Evolutionary conservation across 2,888 invertebrate species (phyloP).

Genomic region (Poecilus cupreus): DNA sequence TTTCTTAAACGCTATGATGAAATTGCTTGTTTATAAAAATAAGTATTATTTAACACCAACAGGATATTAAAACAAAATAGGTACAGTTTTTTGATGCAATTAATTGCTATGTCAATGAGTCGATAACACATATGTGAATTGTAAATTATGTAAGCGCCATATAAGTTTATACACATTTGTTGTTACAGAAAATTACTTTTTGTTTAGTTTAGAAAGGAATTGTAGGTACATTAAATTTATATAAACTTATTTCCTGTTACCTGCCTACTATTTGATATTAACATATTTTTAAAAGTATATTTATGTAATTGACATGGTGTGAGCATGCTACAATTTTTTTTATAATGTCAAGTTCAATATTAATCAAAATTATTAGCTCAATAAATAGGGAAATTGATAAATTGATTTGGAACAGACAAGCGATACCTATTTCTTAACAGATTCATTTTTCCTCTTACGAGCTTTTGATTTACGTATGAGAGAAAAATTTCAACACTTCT

Average conservation of each 20-base stretch:
- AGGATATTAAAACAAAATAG: not conserved
- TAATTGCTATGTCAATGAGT: conserved; percentile 9
- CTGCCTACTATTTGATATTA: too few species aligned
- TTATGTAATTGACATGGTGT: not conserved
- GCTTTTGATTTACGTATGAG: too few species aligned
- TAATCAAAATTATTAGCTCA: not conserved
- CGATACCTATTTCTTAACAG: too few species aligned
- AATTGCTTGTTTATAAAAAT: too few species aligned
- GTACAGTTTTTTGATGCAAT: not conserved
- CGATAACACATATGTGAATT: conserved; percentile 1
- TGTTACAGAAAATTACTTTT: not conserved
- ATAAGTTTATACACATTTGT: conserved; percentile 6
- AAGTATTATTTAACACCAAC: too few species aligned
- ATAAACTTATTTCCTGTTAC: conserved; percentile 5
- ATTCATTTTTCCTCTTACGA: too few species aligned
- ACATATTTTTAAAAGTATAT: too few species aligned
- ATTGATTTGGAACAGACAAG: too few species aligned
- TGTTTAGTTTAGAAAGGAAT: conserved; percentile 30
- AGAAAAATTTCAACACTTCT: too few species aligned
- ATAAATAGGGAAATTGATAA: too few species aligned
- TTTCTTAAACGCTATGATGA: not conserved
- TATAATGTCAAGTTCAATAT: conserved; percentile 10
- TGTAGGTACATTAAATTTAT: not conserved
- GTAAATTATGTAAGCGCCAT: conserved; percentile 3
- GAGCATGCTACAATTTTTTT: not conserved